A percentile compares a stretch with the other conserved stretches of the same genome.
These are phyloP conservation scores for Malurus cyaneus DNA, from an alignment of 2,113 vertebrate species.

Conservation along the genomic window DNA sequence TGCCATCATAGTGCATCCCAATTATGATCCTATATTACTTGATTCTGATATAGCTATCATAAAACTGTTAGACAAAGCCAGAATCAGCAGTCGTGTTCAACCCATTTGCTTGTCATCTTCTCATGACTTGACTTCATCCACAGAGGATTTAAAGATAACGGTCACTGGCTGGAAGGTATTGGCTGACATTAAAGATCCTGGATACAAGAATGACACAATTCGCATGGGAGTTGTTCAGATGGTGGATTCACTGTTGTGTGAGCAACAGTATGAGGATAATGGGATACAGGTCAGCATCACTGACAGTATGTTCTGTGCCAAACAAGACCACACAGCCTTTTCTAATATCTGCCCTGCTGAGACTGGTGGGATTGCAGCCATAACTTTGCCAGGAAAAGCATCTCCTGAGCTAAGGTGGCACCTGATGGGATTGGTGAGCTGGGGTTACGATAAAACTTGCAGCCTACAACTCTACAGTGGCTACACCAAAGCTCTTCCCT, in stretches of 20 bases:
- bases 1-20: conserved; percentile 86
- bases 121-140: conserved; percentile 67
- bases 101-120: conserved; percentile 86
- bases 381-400: conserved; percentile 74
- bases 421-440: conserved; percentile 93
- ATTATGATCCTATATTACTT: conserved; percentile 92
- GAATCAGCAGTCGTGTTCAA: conserved; percentile 86
- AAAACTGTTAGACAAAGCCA: conserved; percentile 92
- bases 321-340: conserved; percentile 73
- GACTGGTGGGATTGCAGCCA: conserved; percentile 88
- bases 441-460: conserved; percentile 91
- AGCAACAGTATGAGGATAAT: conserved; percentile 89
- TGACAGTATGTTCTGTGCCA: conserved; percentile 95
- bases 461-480: conserved; percentile 88
- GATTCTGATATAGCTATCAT: conserved; percentile 91
- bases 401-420: conserved; percentile 81
- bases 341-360: conserved; percentile 94
- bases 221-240: conserved; percentile 83
- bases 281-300: conserved; percentile 90
- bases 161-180: conserved; percentile 91
- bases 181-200: conserved; percentile 62
- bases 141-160: conserved; percentile 75
- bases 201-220: conserved; percentile 80
- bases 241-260: conserved; percentile 88
- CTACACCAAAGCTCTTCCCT: conserved; percentile 87